These are phyloP conservation scores for Synergus laeviventris DNA, from an alignment of 2,888 invertebrate genomes.

Conservation along the genomic window DNA sequence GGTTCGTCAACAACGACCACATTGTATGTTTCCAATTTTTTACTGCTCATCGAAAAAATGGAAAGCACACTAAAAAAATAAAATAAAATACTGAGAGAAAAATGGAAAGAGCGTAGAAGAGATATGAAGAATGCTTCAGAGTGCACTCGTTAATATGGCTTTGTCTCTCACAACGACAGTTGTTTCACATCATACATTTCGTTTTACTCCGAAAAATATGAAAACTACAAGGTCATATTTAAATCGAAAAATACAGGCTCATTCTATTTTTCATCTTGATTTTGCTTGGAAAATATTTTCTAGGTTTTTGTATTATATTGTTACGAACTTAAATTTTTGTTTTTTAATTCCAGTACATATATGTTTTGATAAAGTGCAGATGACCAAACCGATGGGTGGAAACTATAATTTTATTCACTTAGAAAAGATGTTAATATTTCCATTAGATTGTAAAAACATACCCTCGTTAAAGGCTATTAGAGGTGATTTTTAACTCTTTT, in stretches of 20 bases:
- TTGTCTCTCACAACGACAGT: constrained; percentile 20
- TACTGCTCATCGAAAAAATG: constrained; percentile 31
- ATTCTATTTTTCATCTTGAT: neutral
- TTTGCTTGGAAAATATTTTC: neutral
- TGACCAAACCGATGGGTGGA: neutral
- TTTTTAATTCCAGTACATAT: neutral
- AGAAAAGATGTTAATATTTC: too few species aligned
- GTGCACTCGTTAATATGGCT: constrained; percentile 29
- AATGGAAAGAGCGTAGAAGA: constrained; percentile 17
- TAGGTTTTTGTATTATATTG: neutral
- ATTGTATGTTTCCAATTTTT: constrained; percentile 29
- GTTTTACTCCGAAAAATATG: neutral
- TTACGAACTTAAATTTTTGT: neutral
- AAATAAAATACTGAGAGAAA: constrained; percentile 6
- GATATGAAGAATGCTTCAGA: constrained; percentile 18
- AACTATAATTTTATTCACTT: neutral
- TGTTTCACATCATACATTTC: constrained; percentile 27
- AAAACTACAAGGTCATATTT: neutral
- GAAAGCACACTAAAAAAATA: constrained; percentile 8
- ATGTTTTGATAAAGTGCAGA: neutral
- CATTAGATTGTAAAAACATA: too few species aligned
- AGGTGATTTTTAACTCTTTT: too few species aligned
- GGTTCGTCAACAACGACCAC: constrained; percentile 27
- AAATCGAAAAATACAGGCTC: neutral
- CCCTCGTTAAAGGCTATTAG: too few species aligned